Conservation (phyloP, 2,113 vertebrate species). For the Nettapus auritus region DNA sequence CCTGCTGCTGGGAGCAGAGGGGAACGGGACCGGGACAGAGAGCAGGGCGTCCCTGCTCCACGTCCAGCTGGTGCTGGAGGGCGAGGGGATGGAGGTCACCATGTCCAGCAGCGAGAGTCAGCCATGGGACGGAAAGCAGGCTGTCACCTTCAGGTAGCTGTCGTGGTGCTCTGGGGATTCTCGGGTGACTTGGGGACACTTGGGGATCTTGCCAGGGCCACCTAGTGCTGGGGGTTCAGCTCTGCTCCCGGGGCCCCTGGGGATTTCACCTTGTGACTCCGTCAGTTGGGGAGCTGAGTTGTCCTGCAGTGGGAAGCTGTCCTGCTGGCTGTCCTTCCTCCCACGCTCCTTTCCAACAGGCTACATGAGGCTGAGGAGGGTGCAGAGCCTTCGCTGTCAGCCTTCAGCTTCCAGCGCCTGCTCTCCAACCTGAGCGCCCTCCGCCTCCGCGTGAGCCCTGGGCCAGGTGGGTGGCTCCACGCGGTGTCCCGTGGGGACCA, state of each 20-base stretch:
- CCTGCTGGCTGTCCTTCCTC: background rate
- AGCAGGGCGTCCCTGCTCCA: background rate
- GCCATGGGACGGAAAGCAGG: background rate
- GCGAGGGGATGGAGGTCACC: slow-evolving; percentile 75
- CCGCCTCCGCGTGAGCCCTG: slow-evolving; percentile 71
- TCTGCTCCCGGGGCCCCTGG: fast-evolving
- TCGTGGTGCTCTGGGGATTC: fast-evolving
- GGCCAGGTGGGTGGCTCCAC: slow-evolving; percentile 75
- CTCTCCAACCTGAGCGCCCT: slow-evolving; percentile 86
- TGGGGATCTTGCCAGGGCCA: background rate
- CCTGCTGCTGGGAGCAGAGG: slow-evolving; percentile 78
- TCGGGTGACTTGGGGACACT: background rate
- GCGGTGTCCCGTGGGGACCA: fast-evolving
- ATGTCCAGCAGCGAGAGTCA: slow-evolving; percentile 9
- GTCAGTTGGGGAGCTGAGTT: background rate
- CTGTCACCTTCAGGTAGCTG: slow-evolving; percentile 75
- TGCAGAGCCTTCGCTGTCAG: slow-evolving; percentile 41
- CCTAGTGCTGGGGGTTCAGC: background rate
- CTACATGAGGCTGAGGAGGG: slow-evolving; percentile 82
- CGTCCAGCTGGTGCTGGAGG: slow-evolving; percentile 81
- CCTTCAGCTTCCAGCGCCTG: slow-evolving; percentile 85
- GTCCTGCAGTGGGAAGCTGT: background rate
- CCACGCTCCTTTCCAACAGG: slow-evolving; percentile 52
- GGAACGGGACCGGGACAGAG: background rate
- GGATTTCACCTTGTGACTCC: background rate